Base-by-base conservation (phyloP, 2,797 vertebrate genomes). In the Macroramphosus scolopax region DNA sequence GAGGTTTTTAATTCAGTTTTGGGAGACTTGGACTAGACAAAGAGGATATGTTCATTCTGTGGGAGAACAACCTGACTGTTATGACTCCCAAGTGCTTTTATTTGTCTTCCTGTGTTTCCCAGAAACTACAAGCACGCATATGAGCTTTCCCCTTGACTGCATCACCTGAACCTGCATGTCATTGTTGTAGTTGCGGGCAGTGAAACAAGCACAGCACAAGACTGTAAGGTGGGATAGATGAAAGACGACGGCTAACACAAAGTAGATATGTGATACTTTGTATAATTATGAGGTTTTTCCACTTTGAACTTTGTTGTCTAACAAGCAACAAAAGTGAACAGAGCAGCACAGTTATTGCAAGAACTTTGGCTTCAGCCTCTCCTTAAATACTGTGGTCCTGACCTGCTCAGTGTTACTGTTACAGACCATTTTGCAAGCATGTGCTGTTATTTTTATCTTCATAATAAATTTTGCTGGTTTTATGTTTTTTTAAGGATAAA, bases 81-180 rank as follows among this genome's bases (percentile, higher is more conserved):
- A 56, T 31, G 54, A 73, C 52, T 75, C 54, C 61, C 50, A 74
- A 85, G 80, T 81, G 77, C 63, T 80, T 81, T 79, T 75, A 61
- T 68, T 63, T 68, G 71, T 84, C 80, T 81, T 82, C 78, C 61
- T 48, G 63, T 50, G 68, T 68, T 72, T 59, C 47, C 55, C 51
- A 54, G 65, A 51, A 56, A 45, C 46, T 37, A 33, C 48, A n/a
- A 65, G 63, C 74, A 68, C 64, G 32, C 38, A 26, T 60, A 61
- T 7, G 55, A 77, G 51, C 65, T 56, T 74, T 67, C 67, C 66
- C 37, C 54, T 62, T 17, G 50, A 68, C 49, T 29, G 10, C 35
- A 5, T 68, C 62, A 63, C 65, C 18, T 28, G 44, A 63, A 38
- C 68, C 62, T 68, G 80, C 86, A 77, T 78, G 78, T 67, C 59